Conservation (phyloP, 2,888 invertebrate species). For the Fragum whitleyi region DNA sequence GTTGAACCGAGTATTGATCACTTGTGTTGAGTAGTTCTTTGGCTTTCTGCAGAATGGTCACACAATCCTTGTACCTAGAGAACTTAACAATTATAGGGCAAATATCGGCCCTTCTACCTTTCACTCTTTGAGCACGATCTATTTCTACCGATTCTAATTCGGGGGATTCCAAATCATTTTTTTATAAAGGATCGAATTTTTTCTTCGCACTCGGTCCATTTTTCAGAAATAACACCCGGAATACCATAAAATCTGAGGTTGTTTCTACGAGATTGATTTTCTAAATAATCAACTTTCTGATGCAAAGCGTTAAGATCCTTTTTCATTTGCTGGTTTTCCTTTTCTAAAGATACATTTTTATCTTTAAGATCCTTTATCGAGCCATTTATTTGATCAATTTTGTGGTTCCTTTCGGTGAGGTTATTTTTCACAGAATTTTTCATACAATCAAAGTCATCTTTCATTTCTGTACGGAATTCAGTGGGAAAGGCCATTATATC, state of each 20-base stretch:
- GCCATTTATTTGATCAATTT: neutral
- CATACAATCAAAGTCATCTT: no score
- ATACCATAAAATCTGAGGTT: slow-evolving; percentile 9
- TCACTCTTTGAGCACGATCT: slow-evolving; percentile 9
- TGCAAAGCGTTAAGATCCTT: neutral
- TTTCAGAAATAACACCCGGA: neutral
- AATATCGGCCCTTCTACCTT: neutral
- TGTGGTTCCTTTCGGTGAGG: no score
- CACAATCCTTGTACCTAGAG: slow-evolving; percentile 1
- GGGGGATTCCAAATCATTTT: neutral
- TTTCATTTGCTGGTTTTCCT: neutral
- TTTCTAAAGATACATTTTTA: neutral
- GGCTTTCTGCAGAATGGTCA: neutral
- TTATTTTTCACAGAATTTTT: no score
- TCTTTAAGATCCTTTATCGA: neutral
- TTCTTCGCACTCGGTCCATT: neutral
- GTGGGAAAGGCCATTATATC: no score
- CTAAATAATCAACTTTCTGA: slow-evolving; percentile 3
- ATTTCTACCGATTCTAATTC: slow-evolving; percentile 14
- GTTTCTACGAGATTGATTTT: neutral
- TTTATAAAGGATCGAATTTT: slow-evolving; percentile 12
- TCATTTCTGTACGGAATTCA: no score
- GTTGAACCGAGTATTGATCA: neutral
- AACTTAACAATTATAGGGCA: slow-evolving; percentile 20
- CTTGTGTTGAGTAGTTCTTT: neutral